phyloP scores from a whole-genome alignment of 2,113 vertebrate species.

The Caranx ignobilis region DNA sequence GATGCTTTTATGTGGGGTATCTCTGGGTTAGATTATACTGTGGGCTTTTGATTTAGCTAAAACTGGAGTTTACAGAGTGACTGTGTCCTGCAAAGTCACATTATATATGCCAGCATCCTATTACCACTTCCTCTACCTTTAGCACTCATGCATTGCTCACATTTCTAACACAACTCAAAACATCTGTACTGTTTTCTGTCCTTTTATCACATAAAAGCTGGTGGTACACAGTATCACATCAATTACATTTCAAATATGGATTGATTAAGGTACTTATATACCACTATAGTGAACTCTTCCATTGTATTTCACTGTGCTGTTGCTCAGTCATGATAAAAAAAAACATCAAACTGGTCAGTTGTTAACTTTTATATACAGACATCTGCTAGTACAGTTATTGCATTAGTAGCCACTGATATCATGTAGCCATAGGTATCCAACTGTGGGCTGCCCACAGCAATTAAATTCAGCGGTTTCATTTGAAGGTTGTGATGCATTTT shows the following conservation, averaged over 20 bases:
- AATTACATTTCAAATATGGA: background rate
- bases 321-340: no score
- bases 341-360: no score
- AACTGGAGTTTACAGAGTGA: constrained; percentile 17
- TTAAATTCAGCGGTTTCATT: background rate
- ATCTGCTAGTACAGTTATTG: no score
- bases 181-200: background rate
- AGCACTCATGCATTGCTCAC: background rate
- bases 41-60: constrained; percentile 47
- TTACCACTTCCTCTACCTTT: background rate
- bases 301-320: no score
- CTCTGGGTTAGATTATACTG: constrained; percentile 48
- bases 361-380: no score
- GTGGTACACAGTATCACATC: background rate
- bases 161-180: background rate
- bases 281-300: no score
- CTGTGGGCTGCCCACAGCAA: background rate
- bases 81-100: constrained; percentile 5
- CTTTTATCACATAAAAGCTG: background rate
- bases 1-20: constrained; percentile 41
- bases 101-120: background rate
- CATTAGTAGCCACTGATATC: no score
- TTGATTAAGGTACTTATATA: no score
- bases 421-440: background rate
- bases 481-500: background rate